Base-by-base conservation (phyloP, 2,888 invertebrate genomes). In the Halictus ligatus region DNA sequence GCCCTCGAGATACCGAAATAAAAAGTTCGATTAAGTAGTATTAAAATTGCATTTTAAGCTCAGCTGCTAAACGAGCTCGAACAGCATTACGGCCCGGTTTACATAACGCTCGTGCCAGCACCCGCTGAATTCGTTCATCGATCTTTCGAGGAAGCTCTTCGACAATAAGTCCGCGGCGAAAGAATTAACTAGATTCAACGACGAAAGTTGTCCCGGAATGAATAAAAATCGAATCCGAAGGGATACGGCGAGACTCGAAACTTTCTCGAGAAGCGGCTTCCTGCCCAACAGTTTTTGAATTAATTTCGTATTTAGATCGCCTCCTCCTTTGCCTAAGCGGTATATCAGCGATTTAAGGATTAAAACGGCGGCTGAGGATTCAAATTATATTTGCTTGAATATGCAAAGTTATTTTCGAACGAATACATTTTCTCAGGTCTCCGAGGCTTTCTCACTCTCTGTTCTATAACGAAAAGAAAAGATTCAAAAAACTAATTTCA, bases 31-130 rank as follows among this genome's bases (percentile, higher is more conserved):
- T 80, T 77, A 81, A 81, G 78, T 73, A 71, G 84, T 35, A 86
- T 84, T 88, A 86, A 88, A 88, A 85, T 83, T 88, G 82, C 74
- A 76, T 78, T 80, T 74, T 75, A 86, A 84, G 73, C 60, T 58
- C 54, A 43, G 46, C 48, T 67, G 60, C 78, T 80, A 78, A 78
- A 80, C 60, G 73, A 71, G 75, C 74, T 86, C 64, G 73, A 84
- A 75, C 60, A 58, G 67, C 67, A 82, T 82, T 80, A 84, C 80
- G 74, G 74, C 8, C 64, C 69, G 73, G 78, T 75, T 76, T 69
- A 40, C 69, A 69, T 69, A 69, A n/a, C 12, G 35, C 21, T 21
- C 35, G 69, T 35, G 21, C 35, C 69, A 81, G 77, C 64, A 69
- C 69, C 7, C 58, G 43, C 80, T 77, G 60, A 50, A 78, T 64